Base-by-base conservation (phyloP, 2,113 vertebrate species). In the Guaruba guarouba region DNA sequence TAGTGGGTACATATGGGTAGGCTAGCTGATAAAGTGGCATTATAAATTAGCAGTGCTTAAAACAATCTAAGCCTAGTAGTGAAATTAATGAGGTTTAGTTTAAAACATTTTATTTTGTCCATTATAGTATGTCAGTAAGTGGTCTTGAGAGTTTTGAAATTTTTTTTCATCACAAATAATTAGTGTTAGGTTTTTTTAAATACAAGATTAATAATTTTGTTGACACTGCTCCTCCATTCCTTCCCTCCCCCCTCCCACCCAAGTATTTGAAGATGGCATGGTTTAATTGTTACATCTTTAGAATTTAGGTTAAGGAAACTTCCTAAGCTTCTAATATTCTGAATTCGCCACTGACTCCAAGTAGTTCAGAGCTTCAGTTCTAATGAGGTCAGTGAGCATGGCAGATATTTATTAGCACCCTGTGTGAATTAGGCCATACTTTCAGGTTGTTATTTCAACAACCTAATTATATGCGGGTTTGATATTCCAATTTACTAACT, bases 391-490 rank as follows among this genome's bases (percentile, higher is more conserved):
- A 95, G 66, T 84, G 86, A 95, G 52, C 86, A 64, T 68, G 89
- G 80, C 91, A 95, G 86, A 86, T 84, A 95, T 71, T 95, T 95
- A 95, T 97, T 96, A 95, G 55, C 77, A 84, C 27, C 27, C 66
- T n/a, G 23, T 89, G 80, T 86, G 91, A 96, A 96, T 95, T 96
- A 96, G 95, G 95, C 86, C 95, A 93, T 64, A 61, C 77, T 93
- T 93, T 64, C 74, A 91, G 86, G 86, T 82, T 95, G 83, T 93
- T 95, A 92, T 91, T 95, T 93, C 77, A 79, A 75, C 86, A 95
- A 31, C 89, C 94, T 97, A 96, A 95, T 97, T 97, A 95, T 94
- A 89, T 91, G 91, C 93, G 86, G 84, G 86, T 68, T 97, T 95
- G 94, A 95, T 89, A 93, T 81, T 92, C 88, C 93, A 93, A 71